phyloP scores from a whole-genome alignment of 2,113 vertebrate genomes.

The Calyptomena viridis region DNA sequence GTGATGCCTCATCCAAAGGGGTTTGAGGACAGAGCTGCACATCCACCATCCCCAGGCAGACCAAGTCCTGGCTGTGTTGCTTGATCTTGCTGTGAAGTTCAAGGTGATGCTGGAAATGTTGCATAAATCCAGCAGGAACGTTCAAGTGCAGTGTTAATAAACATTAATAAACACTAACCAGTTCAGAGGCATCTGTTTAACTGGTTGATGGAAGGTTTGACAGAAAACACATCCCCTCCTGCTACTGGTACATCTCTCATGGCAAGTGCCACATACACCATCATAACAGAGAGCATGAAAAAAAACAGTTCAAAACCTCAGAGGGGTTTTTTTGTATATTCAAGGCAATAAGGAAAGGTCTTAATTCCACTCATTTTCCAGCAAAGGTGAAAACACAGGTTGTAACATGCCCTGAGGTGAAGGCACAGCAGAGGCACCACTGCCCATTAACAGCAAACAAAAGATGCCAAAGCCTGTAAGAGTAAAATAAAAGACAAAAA shows the following conservation, averaged over 20 bases:
- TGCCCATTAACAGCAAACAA: not conserved
- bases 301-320: not conserved
- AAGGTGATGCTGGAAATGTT: not conserved
- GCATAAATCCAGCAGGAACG: not conserved
- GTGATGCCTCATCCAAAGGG: too few species aligned
- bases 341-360: not conserved
- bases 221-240: not conserved
- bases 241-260: not conserved
- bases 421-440: not conserved
- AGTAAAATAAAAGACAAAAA: not conserved
- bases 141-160: not conserved
- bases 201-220: not conserved
- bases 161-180: not conserved
- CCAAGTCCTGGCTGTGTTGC: fast-evolving
- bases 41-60: fast-evolving
- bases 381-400: not conserved
- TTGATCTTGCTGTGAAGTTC: fast-evolving
- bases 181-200: not conserved
- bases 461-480: not conserved
- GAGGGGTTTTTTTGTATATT: not conserved
- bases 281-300: fast-evolving
- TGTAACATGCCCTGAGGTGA: not conserved
- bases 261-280: not conserved
- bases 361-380: not conserved
- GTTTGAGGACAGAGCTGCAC: fast-evolving